These are phyloP conservation scores for Aelia acuminata DNA, from an alignment of 2,888 invertebrate genomes.

Conservation along the genomic window DNA sequence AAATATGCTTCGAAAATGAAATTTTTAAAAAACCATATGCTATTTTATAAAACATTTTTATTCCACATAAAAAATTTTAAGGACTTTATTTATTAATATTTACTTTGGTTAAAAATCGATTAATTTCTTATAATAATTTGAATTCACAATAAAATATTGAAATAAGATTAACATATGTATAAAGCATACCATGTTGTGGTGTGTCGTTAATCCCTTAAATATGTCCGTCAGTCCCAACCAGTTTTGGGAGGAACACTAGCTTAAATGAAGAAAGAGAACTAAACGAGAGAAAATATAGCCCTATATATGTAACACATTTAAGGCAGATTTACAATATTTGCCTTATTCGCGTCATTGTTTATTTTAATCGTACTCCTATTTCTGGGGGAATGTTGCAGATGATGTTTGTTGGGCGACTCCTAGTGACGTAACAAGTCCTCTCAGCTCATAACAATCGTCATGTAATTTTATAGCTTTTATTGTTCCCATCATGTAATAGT, in stretches of 20 bases:
- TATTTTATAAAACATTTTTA: no score
- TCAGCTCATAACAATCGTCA: background rate
- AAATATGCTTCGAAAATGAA: no score
- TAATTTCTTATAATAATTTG: no score
- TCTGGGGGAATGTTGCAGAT: constrained; percentile 30
- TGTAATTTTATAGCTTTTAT: constrained; percentile 22
- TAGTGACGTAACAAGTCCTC: background rate
- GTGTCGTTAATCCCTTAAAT: background rate
- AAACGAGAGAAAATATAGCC: background rate
- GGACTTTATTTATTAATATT: no score
- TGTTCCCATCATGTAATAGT: background rate
- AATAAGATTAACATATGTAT: no score
- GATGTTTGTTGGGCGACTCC: background rate
- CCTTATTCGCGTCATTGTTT: constrained; percentile 22
- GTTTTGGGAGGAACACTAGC: background rate
- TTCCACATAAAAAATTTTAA: no score
- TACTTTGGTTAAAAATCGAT: no score
- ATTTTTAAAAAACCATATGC: no score
- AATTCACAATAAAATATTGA: no score
- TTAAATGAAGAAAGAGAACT: background rate
- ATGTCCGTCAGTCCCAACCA: background rate
- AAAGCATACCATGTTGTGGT: constrained; percentile 14
- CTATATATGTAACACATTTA: background rate
- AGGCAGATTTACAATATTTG: background rate
- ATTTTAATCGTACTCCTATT: background rate